A percentile compares a stretch with the other conserved stretches of the same genome.
Evolutionary conservation across 2,888 invertebrate genomes (phyloP).

Genomic region (Drosophila prostipennis): DNA sequence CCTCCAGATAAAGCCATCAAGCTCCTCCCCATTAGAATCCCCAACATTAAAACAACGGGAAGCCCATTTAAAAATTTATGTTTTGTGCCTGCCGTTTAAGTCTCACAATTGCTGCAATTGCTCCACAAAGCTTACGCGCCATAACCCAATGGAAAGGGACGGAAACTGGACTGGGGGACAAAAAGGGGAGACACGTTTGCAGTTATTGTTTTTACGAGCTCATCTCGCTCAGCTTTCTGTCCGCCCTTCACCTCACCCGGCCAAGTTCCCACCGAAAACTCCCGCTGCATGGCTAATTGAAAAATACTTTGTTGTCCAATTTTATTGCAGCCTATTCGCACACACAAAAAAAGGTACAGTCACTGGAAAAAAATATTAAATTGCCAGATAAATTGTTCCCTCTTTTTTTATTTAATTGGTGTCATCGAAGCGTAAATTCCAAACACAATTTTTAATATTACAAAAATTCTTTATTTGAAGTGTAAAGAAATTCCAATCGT

Average conservation of each 20-base stretch:
- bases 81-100: constrained; percentile 59
- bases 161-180: neutral
- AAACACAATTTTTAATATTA: no score
- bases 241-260: neutral
- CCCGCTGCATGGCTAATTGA: constrained; percentile 65
- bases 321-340: constrained; percentile 50
- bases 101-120: constrained; percentile 66
- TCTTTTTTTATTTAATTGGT: no score
- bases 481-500: no score
- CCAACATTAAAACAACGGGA: constrained; percentile 12
- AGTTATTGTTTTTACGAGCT: constrained; percentile 75
- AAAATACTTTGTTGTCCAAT: constrained; percentile 77
- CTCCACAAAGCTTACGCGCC: constrained; percentile 57
- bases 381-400: neutral
- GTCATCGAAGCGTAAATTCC: no score
- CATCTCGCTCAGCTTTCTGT: constrained; percentile 44
- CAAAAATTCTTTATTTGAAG: no score
- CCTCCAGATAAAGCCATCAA: constrained; percentile 2
- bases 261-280: constrained; percentile 2
- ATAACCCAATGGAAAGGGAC: constrained; percentile 27
- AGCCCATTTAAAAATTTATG: constrained; percentile 75
- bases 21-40: constrained; percentile 4
- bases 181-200: constrained; percentile 50
- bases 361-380: neutral
- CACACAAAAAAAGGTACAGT: neutral